Conservation (phyloP, 2,113 vertebrate species). For the Vidua macroura region DNA sequence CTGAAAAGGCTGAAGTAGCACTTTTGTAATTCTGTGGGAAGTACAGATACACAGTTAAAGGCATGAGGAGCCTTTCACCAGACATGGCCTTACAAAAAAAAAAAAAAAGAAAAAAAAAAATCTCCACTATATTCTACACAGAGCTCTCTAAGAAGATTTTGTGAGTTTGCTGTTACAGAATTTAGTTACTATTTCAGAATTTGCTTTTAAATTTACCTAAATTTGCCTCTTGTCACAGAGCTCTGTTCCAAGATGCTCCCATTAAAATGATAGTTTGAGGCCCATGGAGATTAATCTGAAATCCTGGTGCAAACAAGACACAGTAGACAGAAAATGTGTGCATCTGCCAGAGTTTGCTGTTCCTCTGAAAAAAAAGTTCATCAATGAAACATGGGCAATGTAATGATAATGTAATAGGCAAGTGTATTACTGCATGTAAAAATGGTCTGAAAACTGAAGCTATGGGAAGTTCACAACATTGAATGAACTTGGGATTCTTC, state of each 20-base stretch:
- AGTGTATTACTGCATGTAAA: not conserved
- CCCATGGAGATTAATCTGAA: not conserved
- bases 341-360: not conserved
- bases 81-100: not conserved
- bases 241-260: not conserved
- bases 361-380: not conserved
- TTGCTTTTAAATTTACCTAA: not conserved
- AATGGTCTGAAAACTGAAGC: not conserved
- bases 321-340: not conserved
- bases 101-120: not conserved
- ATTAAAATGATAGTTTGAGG: not conserved
- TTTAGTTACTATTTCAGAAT: not conserved
- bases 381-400: not conserved
- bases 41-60: not conserved
- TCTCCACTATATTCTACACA: not conserved
- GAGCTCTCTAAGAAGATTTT: not conserved
- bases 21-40: not conserved
- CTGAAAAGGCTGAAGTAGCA: not conserved
- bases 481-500: not conserved
- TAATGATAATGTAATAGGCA: not conserved
- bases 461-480: not conserved
- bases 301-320: not conserved
- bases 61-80: not conserved
- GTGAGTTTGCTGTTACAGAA: not conserved
- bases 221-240: not conserved